Percentiles rank a stretch among this genome's conserved stretches.
Evolutionary conservation across 2,797 vertebrate genomes (phyloP).

Genomic region (Thamnophis elegans): DNA sequence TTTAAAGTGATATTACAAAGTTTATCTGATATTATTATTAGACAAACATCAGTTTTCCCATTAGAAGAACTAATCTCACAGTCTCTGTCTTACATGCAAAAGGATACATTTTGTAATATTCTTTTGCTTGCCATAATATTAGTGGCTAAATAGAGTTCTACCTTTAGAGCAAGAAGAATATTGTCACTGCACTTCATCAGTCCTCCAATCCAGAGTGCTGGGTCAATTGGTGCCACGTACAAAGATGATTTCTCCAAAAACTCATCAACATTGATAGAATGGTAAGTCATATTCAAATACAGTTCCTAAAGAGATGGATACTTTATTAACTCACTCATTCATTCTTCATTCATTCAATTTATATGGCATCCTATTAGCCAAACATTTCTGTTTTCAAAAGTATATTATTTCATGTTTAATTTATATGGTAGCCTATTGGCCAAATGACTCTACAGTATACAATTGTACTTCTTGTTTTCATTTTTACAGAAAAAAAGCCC

Average conservation of each 20-base stretch:
- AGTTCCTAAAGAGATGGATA: not conserved
- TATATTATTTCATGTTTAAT: not conserved
- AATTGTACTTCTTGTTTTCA: not conserved
- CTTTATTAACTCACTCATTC: not conserved
- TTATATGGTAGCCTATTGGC: not conserved
- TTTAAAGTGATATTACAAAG: not conserved
- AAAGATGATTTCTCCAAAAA: constrained; percentile 52
- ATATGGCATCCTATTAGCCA: not conserved
- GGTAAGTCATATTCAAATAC: not conserved
- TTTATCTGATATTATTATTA: not conserved
- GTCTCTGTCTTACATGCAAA: not conserved
- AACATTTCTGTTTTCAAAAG: not conserved
- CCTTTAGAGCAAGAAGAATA: constrained; percentile 73
- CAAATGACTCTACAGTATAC: not conserved
- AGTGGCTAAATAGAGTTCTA: not conserved
- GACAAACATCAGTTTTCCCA: not conserved
- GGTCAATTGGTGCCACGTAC: constrained; percentile 67
- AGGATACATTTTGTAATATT: not conserved
- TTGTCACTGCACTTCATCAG: constrained; percentile 67
- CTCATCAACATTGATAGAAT: not conserved
- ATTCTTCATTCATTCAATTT: not conserved
- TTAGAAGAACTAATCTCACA: not conserved
- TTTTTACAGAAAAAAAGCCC: not conserved
- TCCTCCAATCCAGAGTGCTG: constrained; percentile 69
- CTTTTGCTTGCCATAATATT: not conserved